Base-by-base conservation (phyloP, 2,888 invertebrate genomes). In the Meloe dianella region DNA sequence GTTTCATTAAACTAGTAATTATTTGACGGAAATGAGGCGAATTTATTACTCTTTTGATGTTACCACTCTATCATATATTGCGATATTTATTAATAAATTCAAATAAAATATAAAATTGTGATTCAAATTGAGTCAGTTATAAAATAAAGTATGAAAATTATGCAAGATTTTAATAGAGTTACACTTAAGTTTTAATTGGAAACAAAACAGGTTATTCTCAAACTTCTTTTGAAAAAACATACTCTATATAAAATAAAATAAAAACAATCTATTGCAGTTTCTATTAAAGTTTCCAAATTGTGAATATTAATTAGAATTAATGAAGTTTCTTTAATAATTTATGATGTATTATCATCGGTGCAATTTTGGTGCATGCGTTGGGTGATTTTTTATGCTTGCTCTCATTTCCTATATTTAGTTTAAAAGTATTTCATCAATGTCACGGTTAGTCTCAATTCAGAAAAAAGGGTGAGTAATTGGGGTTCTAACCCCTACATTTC, bases 361-460 rank as follows among this genome's bases (percentile, higher is more conserved):
- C 24, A 14, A 54, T 24, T 54, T 24, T 54, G 54, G 54, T 54
- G 54, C 24, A 24, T 22, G 54, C 54, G 54, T 24, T 24, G 24
- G 24, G 14, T 9, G 12, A 27, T 3, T 27, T 27, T n/a, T n/a
- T n/a, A n/a, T n/a, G n/a, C 12, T 14, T 12, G 4, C 35, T 35
- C 35, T 35, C 35, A 10, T 14, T 35, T 8, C 9, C 47, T 9
- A 47, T 20, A 47, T 47, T 47, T 8, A 20, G 20, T 8, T 32
- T 17, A 30, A 29, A 24, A 30, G 32, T 30, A 24, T 38, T 64
- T 32, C 60, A 64, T 64, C 64, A 64, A 64, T 60, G 64, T 60
- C 64, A 64, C 51, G 35, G 54, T 64, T 56, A 35, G 41, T 57
- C 29, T 54, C 51, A 64, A 60, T 64, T 64, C 64, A 22, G n/a